Evolutionary conservation across 2,113 vertebrate genomes (phyloP).

Genomic region (Sardina pilchardus): DNA sequence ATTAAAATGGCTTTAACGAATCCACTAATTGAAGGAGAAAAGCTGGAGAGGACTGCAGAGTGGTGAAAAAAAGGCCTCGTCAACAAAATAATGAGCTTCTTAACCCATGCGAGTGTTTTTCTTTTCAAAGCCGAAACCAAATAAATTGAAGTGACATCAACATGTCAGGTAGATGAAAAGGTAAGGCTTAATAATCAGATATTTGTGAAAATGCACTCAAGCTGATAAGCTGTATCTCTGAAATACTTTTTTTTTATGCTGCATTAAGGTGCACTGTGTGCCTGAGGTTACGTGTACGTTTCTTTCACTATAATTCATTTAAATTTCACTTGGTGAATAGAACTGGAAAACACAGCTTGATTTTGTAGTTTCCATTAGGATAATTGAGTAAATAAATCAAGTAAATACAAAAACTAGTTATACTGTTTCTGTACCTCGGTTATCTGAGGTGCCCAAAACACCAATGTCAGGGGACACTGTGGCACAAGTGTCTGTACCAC

Average conservation of each 20-base stretch:
- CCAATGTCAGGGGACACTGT: too few species aligned
- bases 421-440: too few species aligned
- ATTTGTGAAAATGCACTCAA: background rate
- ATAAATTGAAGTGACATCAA: background rate
- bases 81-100: constrained; percentile 25
- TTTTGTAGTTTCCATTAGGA: too few species aligned
- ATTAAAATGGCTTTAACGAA: background rate
- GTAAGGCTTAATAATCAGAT: background rate
- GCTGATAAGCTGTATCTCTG: background rate
- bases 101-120: background rate
- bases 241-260: background rate
- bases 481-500: too few species aligned
- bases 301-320: background rate
- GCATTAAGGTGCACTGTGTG: background rate
- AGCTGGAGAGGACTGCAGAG: background rate
- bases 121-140: background rate
- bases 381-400: too few species aligned
- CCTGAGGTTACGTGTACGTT: background rate
- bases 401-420: too few species aligned
- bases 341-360: background rate
- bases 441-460: too few species aligned
- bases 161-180: background rate
- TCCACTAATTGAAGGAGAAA: constrained; percentile 16
- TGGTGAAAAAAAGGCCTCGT: constrained; percentile 28
- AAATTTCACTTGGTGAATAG: background rate